Evolutionary conservation across 2,888 invertebrate species (phyloP).

Genomic region (Orthosia incerta): DNA sequence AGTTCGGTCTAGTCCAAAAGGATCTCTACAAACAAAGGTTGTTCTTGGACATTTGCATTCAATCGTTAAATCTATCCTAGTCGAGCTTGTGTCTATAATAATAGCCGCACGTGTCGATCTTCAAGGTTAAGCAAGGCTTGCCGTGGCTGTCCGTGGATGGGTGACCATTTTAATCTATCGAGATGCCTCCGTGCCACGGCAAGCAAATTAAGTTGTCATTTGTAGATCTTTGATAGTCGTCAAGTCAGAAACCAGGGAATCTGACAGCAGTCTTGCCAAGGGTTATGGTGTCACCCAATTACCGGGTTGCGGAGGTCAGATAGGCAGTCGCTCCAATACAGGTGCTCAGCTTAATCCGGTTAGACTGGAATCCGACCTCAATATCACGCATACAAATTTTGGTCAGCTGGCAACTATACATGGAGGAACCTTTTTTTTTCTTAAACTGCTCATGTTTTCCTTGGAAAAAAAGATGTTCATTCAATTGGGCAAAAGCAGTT

Average conservation of each 20-base stretch:
- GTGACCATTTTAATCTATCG: neutral
- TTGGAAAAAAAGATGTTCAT: no score
- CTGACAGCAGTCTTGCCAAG: neutral
- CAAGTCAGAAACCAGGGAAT: neutral
- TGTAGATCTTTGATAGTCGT: neutral
- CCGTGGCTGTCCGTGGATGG: neutral
- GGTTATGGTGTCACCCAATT: neutral
- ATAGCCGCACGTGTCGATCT: neutral
- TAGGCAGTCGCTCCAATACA: neutral
- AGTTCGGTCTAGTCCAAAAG: no score
- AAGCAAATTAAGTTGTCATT: neutral
- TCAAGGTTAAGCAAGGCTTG: neutral
- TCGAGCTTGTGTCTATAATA: no score
- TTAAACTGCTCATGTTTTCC: no score
- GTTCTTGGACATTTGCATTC: no score
- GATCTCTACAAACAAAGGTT: no score
- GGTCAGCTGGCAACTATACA: no score
- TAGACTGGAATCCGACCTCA: neutral
- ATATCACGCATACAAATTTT: neutral
- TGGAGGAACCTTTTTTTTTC: no score
- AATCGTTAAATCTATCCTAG: no score
- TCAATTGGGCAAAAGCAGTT: no score
- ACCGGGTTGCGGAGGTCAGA: neutral
- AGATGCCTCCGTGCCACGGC: neutral
- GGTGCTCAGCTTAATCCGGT: no score